Conservation (phyloP, 1,140 invertebrate species). For the Euglossa dilemma region DNA sequence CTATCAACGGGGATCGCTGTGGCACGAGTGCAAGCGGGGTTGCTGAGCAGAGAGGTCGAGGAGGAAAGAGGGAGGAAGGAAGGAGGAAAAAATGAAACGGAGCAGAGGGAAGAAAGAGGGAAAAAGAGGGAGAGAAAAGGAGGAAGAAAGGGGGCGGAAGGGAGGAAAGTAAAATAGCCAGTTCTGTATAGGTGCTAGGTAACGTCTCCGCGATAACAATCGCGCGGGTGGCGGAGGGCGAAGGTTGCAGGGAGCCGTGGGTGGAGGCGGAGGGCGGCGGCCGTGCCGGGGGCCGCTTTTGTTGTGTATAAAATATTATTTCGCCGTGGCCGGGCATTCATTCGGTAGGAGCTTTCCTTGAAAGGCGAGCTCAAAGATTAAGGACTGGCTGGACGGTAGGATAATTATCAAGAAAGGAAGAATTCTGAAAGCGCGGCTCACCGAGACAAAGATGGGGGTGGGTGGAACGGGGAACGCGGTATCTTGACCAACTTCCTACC, state of each 20-base stretch:
- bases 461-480: background rate
- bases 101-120: background rate
- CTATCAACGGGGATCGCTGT: slow-evolving; percentile 19
- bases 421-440: slow-evolving; percentile 68
- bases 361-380: slow-evolving; percentile 75
- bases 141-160: slow-evolving; percentile 4
- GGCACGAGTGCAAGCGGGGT: background rate
- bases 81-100: background rate
- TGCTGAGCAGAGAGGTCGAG: no score
- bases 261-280: slow-evolving; percentile 49
- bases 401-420: slow-evolving; percentile 78
- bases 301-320: slow-evolving; percentile 77
- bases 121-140: no score
- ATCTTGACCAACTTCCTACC: slow-evolving; percentile 39
- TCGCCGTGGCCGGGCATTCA: slow-evolving; percentile 72
- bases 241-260: slow-evolving; percentile 41
- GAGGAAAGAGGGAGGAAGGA: background rate
- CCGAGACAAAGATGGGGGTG: slow-evolving; percentile 69
- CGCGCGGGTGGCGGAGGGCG: slow-evolving; percentile 41
- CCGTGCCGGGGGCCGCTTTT: slow-evolving; percentile 64
- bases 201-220: slow-evolving; percentile 73
- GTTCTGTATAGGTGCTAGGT: slow-evolving; percentile 68
- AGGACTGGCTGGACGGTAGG: slow-evolving; percentile 72
- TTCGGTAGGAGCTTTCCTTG: slow-evolving; percentile 73
- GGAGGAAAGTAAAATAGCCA: slow-evolving; percentile 48